Percentiles rank a stretch among this genome's conserved stretches.
Conservation (phyloP, 2,888 invertebrate species). For the Notodonta dromedarius region DNA sequence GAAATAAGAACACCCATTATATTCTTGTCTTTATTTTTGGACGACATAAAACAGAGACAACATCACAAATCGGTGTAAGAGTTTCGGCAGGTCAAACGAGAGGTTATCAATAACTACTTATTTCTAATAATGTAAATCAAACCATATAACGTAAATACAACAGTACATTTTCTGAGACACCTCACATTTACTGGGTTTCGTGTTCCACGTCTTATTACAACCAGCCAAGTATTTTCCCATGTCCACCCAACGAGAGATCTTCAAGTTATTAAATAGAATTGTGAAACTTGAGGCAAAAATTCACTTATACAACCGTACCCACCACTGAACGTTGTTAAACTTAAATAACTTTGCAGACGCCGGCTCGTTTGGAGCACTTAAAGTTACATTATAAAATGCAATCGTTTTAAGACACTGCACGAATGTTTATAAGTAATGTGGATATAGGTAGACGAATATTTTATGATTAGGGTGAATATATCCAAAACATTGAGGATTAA, state of each 20-base stretch:
- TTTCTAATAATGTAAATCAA: no score
- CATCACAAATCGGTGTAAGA: no score
- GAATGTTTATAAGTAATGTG: no score
- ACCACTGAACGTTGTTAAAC: slow-evolving; percentile 1
- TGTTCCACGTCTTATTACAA: neutral
- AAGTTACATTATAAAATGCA: slow-evolving; percentile 20
- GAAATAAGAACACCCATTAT: no score
- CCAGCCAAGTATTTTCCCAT: neutral
- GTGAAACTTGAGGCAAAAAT: neutral
- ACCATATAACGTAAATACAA: no score
- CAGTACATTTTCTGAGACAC: neutral
- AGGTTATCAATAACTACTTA: no score
- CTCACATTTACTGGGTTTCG: neutral
- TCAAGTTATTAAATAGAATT: neutral
- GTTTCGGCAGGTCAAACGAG: no score
- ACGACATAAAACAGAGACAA: no score
- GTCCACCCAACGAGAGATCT: neutral
- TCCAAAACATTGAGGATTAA: no score
- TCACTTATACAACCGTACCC: slow-evolving; percentile 6
- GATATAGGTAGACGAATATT: slow-evolving; percentile 9
- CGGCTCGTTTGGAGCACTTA: slow-evolving; percentile 8
- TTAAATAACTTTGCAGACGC: slow-evolving; percentile 6
- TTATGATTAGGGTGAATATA: neutral
- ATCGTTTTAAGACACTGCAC: slow-evolving; percentile 12
- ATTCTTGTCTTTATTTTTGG: no score